phyloP scores from a whole-genome alignment of 2,797 vertebrate species.

The Coregonus ussuriensis region DNA sequence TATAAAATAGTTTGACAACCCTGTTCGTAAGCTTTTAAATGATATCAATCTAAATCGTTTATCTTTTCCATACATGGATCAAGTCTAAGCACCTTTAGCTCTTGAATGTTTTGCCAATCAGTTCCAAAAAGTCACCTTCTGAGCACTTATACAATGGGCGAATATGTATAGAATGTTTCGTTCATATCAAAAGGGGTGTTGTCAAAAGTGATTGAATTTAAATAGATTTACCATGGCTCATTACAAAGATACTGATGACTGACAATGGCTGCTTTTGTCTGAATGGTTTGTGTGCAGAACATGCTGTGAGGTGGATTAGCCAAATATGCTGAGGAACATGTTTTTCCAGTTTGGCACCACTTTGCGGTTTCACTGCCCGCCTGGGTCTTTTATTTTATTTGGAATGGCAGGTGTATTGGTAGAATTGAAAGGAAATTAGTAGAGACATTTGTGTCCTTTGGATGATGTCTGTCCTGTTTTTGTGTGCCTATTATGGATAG shows the following conservation, averaged over 20 bases:
- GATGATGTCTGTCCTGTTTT: background rate
- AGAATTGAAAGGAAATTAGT: background rate
- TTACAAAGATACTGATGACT: background rate
- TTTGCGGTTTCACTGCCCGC: background rate
- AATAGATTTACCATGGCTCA: background rate
- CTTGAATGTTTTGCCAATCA: no score
- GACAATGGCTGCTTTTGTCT: background rate
- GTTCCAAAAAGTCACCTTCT: no score
- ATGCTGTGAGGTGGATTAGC: constrained; percentile 17
- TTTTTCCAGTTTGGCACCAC: background rate
- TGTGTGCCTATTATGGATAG: background rate
- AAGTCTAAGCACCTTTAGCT: no score
- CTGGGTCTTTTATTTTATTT: background rate
- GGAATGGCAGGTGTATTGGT: background rate
- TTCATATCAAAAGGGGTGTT: no score
- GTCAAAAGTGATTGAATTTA: no score
- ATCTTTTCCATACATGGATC: no score
- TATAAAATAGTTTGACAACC: no score
- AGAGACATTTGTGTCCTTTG: background rate
- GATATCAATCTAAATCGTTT: no score
- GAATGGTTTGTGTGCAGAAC: background rate
- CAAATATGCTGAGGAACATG: background rate
- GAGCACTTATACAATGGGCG: no score
- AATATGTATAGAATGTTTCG: no score
- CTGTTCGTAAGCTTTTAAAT: no score